These are phyloP conservation scores for Hypanus sabinus DNA, from an alignment of 2,113 vertebrate species.

Conservation along the genomic window DNA sequence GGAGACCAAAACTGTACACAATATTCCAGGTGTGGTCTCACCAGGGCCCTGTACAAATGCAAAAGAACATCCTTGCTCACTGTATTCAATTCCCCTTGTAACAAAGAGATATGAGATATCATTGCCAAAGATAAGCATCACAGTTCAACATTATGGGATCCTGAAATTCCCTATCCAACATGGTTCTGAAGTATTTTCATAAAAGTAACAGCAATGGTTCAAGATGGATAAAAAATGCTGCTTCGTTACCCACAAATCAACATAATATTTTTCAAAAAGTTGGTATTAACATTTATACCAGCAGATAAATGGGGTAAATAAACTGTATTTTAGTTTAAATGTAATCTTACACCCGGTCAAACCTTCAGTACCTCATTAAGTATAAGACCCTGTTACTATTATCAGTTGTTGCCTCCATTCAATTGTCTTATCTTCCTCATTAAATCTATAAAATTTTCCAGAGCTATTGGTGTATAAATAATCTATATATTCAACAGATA, in stretches of 20 bases:
- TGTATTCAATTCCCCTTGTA: too few species aligned
- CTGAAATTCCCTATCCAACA: background rate
- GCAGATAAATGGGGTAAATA: background rate
- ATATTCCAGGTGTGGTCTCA: too few species aligned
- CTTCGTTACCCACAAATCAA: too few species aligned
- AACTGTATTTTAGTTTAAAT: background rate
- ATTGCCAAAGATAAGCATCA: background rate
- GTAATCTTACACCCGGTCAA: background rate
- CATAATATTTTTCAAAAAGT: background rate
- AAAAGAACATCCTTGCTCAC: too few species aligned
- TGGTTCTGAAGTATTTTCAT: background rate
- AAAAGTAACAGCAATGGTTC: background rate
- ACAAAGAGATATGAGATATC: too few species aligned
- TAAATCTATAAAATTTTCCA: too few species aligned
- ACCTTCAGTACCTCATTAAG: background rate
- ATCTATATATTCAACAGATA: too few species aligned
- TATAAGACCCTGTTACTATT: background rate
- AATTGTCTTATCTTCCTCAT: background rate
- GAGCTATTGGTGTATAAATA: too few species aligned
- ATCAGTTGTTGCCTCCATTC: background rate
- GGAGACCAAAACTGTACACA: too few species aligned
- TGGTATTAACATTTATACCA: background rate
- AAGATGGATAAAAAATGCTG: too few species aligned
- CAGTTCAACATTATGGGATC: background rate
- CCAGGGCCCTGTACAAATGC: too few species aligned